Conservation (phyloP, 2,113 vertebrate genomes). For the Psittacara wagleri region DNA sequence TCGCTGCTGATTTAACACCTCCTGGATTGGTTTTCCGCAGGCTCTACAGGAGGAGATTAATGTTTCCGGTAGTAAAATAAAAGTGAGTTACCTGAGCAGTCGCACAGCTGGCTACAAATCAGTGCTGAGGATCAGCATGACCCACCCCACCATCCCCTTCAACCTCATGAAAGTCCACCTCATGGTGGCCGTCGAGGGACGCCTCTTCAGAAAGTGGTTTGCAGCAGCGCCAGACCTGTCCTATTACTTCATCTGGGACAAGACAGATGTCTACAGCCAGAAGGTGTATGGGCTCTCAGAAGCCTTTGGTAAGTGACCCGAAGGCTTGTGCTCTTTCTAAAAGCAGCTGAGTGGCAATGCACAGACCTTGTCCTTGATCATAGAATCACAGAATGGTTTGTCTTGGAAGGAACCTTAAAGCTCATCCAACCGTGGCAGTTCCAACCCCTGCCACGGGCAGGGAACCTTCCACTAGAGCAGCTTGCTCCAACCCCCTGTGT, state of each 20-base stretch:
- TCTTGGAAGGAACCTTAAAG: not conserved
- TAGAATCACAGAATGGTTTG: not conserved
- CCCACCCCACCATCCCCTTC: constrained; percentile 91
- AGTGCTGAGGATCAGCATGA: constrained; percentile 90
- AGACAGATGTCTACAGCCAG: constrained; percentile 96
- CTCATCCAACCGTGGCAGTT: not conserved
- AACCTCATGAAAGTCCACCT: constrained; percentile 99
- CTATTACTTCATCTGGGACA: constrained; percentile 97
- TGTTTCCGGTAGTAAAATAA: constrained; percentile 89
- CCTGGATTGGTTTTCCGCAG: constrained; percentile 65
- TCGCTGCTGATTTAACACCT: constrained; percentile 20
- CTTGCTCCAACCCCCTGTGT: too few species aligned
- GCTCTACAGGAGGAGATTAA: constrained; percentile 90
- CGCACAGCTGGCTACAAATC: constrained; percentile 94
- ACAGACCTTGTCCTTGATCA: not conserved
- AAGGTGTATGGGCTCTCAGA: constrained; percentile 95
- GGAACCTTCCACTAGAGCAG: not conserved
- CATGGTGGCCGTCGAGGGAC: constrained; percentile 94
- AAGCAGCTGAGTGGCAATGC: not conserved
- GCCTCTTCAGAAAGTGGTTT: constrained; percentile 96
- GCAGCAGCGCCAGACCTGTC: constrained; percentile 89
- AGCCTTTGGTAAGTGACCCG: constrained; percentile 87
- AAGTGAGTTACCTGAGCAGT: constrained; percentile 92
- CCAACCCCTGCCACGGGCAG: not conserved
- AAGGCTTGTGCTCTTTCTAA: not conserved